A percentile compares a stretch with the other conserved stretches of the same genome.
Evolutionary conservation across 2,888 invertebrate species (phyloP).

Genomic region (Plebejus argus): DNA sequence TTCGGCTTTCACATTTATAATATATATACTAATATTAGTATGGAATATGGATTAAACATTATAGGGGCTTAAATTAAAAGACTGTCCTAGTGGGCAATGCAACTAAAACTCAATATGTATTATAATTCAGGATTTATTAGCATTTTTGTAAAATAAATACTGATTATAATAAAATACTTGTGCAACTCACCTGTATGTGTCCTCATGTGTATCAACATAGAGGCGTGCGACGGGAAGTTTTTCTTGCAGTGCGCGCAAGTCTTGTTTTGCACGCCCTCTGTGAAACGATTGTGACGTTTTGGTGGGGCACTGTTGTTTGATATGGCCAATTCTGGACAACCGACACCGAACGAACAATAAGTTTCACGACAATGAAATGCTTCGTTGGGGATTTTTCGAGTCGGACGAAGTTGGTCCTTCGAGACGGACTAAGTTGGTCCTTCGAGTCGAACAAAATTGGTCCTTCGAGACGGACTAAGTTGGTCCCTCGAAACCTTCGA

Average conservation of each 20-base stretch:
- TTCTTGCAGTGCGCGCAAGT: slow-evolving; percentile 86
- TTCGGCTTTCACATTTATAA: too few relatives aligned
- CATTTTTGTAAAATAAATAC: too few relatives aligned
- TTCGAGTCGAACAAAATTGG: slow-evolving; percentile 49
- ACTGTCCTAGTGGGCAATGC: too few relatives aligned
- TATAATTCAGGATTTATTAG: too few relatives aligned
- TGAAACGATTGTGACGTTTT: slow-evolving; percentile 82
- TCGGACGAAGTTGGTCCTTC: slow-evolving; percentile 49
- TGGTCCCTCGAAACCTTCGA: slow-evolving; percentile 25
- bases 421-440: slow-evolving; percentile 49
- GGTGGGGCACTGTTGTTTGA: slow-evolving; percentile 87
- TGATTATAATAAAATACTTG: not conserved
- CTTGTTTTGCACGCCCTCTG: slow-evolving; percentile 81
- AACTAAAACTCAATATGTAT: too few relatives aligned
- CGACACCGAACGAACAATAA: slow-evolving; percentile 74
- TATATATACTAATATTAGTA: too few relatives aligned
- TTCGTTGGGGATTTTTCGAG: slow-evolving; percentile 36
- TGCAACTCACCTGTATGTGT: slow-evolving; percentile 83
- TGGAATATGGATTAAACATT: too few relatives aligned
- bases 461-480: slow-evolving; percentile 49
- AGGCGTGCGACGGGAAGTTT: slow-evolving; percentile 88
- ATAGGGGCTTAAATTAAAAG: too few relatives aligned
- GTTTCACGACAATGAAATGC: slow-evolving; percentile 45
- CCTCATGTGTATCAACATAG: slow-evolving; percentile 88
- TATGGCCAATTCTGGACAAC: slow-evolving; percentile 86